Evolutionary conservation across 2,113 vertebrate genomes (phyloP), one percentile per base, ranked within the genome.

Genomic region (Myotis brandtii): DNA sequence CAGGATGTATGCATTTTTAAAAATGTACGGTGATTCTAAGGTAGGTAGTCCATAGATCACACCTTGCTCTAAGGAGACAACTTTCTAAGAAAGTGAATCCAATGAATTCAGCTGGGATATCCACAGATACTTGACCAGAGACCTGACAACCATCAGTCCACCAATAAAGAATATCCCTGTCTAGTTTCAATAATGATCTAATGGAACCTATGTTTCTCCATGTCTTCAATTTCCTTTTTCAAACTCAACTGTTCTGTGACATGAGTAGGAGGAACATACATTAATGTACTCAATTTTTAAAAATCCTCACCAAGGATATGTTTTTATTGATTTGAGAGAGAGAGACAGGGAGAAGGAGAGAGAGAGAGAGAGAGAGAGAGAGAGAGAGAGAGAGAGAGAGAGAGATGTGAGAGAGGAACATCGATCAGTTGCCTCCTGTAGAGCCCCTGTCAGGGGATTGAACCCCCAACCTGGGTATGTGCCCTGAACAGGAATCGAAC

Each of bases 171-270:
- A 52, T 30, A 66, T 43, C 6, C 14, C 23, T 32, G 59, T 79
- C n/a, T 34, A 23, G 8, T 91, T 91, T 97, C 54, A 91, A 21
- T 86, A 95, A 93, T 79, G 23, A 91, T 52, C 81, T 70, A 27
- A 86, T 17, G 13, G 14, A 93, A 73, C 21, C 48, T 56, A 27
- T 48, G 86, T 96, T 89, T 79, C 59, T 66, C 83, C n/a, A 27
- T 67, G 43, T 82, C 87, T 86, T 12, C 30, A 73, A 66, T 85
- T 93, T 95, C 72, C 75, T 92, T 72, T 77, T 21, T 56, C 43
- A 48, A 90, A 83, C 23, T 88, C 32, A 37, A 32, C 43, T 70
- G 88, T 37, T 32, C 72, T 95, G 76, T 88, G 54, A 43, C 17
- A 13, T 50, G 18, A 90, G 20, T 75, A 21, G 69, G 73, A 92